Evolutionary conservation across 2,888 invertebrate species (phyloP), one percentile per base, ranked within the genome.

Genomic region (Drosophila phalerata): DNA sequence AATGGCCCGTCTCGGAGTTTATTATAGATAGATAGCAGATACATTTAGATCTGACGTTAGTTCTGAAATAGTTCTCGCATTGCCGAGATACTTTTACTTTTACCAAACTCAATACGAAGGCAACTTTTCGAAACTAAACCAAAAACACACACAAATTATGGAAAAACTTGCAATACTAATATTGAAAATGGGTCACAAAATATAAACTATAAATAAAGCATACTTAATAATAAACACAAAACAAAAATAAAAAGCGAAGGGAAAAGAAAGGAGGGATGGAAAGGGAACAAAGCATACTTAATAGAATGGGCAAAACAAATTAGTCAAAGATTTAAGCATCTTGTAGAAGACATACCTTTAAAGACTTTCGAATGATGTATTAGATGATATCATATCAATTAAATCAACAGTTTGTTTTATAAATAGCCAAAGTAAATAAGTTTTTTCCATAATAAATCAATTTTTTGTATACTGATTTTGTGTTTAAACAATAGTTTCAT

Each of bases 171-270:
- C 42, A 55, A 56, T 34, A 43, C 55, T 43, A 34, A 45, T 56
- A 15, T 1, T 45, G 22, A 13, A 56, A 57, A 57, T 57, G 47
- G 57, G 57, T 57, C 57, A 57, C 57, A 47, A 45, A 45, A 47
- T 37, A 47, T 37, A 25, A 57, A 57, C 57, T 57, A 57, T 25
- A 57, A 57, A 57, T 57, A 57, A 28, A 32, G 13, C 22, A 55
- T 30, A 43, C 42, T 40, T 52, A 25, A 52, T 28, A 52, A 38
- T 25, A 22, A 15, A 11, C 25, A 8, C 22, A 28, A 15, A 22
- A 25, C 8, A 10, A 11, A 38, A 38, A 1, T 32, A 17, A 48
- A 15, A 5, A 51, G 8, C 19, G 5, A 49, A 17, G 11, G 1
- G 8, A 34, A n/a, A n/a, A n/a, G n/a, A n/a, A n/a, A n/a, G n/a